Evolutionary conservation across 2,888 invertebrate genomes (phyloP).

Genomic region (Chesias legatella): DNA sequence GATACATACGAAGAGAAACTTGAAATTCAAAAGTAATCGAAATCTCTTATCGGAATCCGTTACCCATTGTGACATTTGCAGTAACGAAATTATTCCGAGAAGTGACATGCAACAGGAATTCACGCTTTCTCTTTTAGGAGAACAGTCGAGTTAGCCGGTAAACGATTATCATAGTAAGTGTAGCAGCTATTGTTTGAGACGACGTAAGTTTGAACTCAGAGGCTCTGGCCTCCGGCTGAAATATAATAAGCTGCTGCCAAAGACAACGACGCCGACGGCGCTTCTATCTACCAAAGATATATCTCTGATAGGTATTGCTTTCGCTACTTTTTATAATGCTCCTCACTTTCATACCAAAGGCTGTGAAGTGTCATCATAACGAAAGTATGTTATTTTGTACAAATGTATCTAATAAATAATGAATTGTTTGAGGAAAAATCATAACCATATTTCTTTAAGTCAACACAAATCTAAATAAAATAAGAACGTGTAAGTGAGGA

Average conservation of each 20-base stretch:
- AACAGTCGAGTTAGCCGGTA: slow-evolving; percentile 63
- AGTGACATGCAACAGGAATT: slow-evolving; percentile 54
- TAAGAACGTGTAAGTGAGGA: too few relatives aligned
- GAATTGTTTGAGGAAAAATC: too few relatives aligned
- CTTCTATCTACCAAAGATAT: slow-evolving; percentile 7
- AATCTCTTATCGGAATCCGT: slow-evolving; percentile 54
- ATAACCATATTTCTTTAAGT: too few relatives aligned
- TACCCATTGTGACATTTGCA: slow-evolving; percentile 73
- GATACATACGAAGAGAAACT: slow-evolving; percentile 34
- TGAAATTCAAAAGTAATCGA: slow-evolving; percentile 58
- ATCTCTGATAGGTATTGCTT: slow-evolving; percentile 1
- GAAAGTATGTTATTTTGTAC: too few relatives aligned
- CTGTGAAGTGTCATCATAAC: too few relatives aligned
- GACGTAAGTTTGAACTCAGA: slow-evolving; percentile 49
- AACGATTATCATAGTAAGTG: slow-evolving; percentile 73
- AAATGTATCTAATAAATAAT: too few relatives aligned
- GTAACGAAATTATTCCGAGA: slow-evolving; percentile 69
- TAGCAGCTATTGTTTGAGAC: slow-evolving; percentile 61
- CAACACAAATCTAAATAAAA: too few relatives aligned
- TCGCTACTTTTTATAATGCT: not conserved
- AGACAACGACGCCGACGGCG: slow-evolving; percentile 4
- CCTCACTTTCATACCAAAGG: too few relatives aligned
- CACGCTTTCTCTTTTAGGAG: slow-evolving; percentile 69
- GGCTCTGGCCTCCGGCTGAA: slow-evolving; percentile 14
- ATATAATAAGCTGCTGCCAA: slow-evolving; percentile 4